Percentiles rank a stretch among this genome's conserved stretches.
phyloP scores from a whole-genome alignment of 2,888 invertebrate species.

The Brenthis daphne region DNA sequence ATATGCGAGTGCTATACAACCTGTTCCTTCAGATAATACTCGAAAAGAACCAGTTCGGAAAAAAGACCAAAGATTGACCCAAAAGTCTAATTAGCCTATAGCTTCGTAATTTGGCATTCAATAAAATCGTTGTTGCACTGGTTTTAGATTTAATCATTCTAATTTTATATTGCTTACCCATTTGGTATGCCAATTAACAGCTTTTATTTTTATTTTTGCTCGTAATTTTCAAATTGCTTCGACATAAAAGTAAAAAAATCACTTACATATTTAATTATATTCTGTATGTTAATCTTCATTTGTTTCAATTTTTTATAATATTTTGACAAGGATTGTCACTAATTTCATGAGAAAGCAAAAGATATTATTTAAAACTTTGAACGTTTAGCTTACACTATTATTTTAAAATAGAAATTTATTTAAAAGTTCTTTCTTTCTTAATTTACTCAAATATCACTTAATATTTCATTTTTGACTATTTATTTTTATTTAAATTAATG shows the following conservation, averaged over 20 bases:
- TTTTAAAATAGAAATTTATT: too few species aligned
- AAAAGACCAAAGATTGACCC: conserved; percentile 29
- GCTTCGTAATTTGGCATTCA: conserved; percentile 12
- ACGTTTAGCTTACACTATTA: too few species aligned
- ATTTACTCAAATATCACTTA: too few species aligned
- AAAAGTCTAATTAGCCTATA: conserved; percentile 23
- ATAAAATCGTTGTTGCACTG: background rate
- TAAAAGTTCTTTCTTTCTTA: too few species aligned
- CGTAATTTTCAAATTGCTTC: too few species aligned
- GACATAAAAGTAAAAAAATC: too few species aligned
- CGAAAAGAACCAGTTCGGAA: conserved; percentile 30
- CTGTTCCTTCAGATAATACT: conserved; percentile 18
- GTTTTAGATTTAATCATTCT: background rate
- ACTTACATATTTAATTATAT: too few species aligned
- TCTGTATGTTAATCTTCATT: background rate
- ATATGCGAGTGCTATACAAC: conserved; percentile 38
- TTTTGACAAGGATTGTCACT: background rate
- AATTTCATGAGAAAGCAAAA: background rate
- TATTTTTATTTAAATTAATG: background rate
- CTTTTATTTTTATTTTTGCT: too few species aligned
- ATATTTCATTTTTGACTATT: background rate
- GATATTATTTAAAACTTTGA: too few species aligned
- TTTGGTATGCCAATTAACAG: background rate
- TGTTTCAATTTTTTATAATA: background rate
- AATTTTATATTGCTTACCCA: background rate